Evolutionary conservation across 2,888 invertebrate species (phyloP), one percentile per base, ranked within the genome.

Genomic region (Rhagonycha fulva): DNA sequence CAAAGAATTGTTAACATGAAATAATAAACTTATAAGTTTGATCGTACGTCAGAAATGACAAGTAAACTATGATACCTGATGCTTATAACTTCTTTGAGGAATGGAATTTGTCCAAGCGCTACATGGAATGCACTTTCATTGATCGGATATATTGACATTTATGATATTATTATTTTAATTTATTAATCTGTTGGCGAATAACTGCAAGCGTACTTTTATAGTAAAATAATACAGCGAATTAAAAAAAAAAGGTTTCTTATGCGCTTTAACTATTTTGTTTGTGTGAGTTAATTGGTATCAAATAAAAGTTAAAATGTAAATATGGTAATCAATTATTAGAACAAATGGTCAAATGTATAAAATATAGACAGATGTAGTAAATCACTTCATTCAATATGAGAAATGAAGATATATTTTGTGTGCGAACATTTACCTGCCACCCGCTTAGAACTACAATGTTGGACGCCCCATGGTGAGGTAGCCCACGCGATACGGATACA

Each of bases 61-160:
- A 84, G 84, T 82, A 82, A 80, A 79, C 81, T 84, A 85, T 85
- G 84, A 85, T 84, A 79, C 82, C 79, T 80, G 84, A 85, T 86
- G 84, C 85, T 85, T 85, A 85, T 85, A 80, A 83, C 83, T 81
- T 81, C 83, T 83, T 82, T 82, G 81, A 82, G 83, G 82, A 83
- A 81, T 79, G 83, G 84, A 84, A 85, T 85, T 84, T 82, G 83
- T 82, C 83, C 84, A 84, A 85, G 86, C 84, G 85, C 84, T 84
- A 83, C 84, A 84, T 84, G 84, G 84, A 85, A 86, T 86, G 84
- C 85, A 82, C 82, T 82, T 72, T 82, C 83, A 85, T 85, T 83
- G 86, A 86, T 86, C 83, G 83, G 82, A 84, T 84, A 30, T 74
- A 74, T 75, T 73, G 67, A 78, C 73, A 69, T 77, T 76, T 78